A percentile compares a stretch with the other conserved stretches of the same genome.
phyloP scores from a whole-genome alignment of 2,888 invertebrate species.

The Octonoba sinensis region DNA sequence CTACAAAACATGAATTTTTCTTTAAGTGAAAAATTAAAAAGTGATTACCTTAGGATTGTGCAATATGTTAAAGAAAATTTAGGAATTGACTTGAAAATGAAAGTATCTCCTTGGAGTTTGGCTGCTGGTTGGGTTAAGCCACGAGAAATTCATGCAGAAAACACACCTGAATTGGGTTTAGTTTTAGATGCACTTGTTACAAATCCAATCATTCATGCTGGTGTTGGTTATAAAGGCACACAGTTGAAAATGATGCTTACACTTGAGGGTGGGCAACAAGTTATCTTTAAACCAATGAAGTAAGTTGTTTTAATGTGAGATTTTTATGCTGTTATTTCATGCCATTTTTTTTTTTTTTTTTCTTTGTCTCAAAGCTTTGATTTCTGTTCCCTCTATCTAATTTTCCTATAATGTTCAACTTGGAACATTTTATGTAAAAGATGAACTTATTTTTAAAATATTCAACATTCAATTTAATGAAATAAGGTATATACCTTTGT shows the following conservation, averaged over 20 bases:
- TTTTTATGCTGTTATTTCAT: background rate
- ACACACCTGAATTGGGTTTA: constrained; percentile 68
- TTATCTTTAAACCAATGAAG: constrained; percentile 92
- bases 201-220: constrained; percentile 74
- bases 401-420: too few species aligned
- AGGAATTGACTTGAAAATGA: constrained; percentile 45
- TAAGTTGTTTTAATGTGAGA: constrained; percentile 72
- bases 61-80: constrained; percentile 46
- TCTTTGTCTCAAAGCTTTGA: too few species aligned
- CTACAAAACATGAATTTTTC: constrained; percentile 53
- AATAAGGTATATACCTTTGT: too few species aligned
- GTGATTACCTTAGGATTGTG: background rate
- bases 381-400: too few species aligned
- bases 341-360: too few species aligned
- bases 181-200: constrained; percentile 69
- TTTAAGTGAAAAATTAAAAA: background rate
- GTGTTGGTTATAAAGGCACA: constrained; percentile 86
- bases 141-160: constrained; percentile 69
- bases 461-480: too few species aligned
- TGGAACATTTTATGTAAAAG: too few species aligned
- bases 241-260: constrained; percentile 88
- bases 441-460: too few species aligned
- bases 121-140: constrained; percentile 70
- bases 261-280: constrained; percentile 82
- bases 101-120: constrained; percentile 68